These are phyloP conservation scores for Clitarchus hookeri DNA, from an alignment of 2,888 invertebrate species.

Conservation along the genomic window DNA sequence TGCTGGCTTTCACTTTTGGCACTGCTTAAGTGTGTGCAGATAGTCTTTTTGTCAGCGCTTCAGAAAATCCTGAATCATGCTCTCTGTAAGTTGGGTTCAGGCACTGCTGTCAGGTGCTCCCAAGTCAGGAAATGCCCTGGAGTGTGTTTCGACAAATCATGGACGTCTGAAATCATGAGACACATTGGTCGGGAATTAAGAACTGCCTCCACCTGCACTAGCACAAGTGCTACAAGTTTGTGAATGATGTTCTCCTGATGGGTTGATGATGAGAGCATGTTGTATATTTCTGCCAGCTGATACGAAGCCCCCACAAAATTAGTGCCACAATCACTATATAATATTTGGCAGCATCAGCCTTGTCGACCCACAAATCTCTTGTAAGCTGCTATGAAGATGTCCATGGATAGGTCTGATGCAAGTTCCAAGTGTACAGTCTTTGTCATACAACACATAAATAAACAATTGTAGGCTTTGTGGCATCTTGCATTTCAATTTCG, in stretches of 20 bases:
- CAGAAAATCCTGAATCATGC: not conserved
- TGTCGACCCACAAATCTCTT: not conserved
- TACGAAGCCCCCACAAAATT: not conserved
- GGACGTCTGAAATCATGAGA: not conserved
- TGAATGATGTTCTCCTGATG: not conserved
- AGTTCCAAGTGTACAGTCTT: not conserved
- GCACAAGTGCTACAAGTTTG: not conserved
- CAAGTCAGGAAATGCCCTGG: not conserved
- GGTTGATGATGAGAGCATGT: not conserved
- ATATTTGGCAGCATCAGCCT: not conserved
- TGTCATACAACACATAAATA: not conserved
- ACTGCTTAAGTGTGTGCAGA: not conserved
- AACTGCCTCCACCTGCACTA: not conserved
- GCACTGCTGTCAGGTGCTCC: not conserved
- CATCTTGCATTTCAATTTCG: not conserved
- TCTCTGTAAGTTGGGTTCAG: not conserved
- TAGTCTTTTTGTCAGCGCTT: not conserved
- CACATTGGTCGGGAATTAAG: not conserved
- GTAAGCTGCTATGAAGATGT: not conserved
- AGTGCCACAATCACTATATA: not conserved
- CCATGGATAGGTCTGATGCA: not conserved
- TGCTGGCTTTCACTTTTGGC: not conserved
- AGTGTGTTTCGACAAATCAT: not conserved
- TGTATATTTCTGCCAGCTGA: not conserved
- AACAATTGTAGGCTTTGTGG: not conserved